These are phyloP conservation scores for Spilosoma lubricipeda DNA, from an alignment of 2,888 invertebrate species.

Conservation along the genomic window DNA sequence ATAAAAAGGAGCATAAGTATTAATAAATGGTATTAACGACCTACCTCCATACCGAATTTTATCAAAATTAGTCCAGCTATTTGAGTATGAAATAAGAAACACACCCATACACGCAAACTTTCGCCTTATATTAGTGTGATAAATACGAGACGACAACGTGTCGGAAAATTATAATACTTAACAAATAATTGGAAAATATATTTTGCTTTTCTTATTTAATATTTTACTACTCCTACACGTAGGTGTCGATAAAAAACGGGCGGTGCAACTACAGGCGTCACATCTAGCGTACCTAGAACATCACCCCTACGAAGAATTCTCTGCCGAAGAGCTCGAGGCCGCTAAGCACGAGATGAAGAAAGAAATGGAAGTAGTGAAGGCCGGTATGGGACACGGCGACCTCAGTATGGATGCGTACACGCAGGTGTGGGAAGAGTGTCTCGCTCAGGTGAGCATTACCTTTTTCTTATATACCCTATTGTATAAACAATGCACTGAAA, in stretches of 20 bases:
- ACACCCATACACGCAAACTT: too few relatives aligned
- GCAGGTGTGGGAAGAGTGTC: conserved; percentile 99
- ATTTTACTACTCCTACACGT: conserved; percentile 16
- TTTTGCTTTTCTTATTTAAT: not conserved
- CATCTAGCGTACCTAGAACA: conserved; percentile 94
- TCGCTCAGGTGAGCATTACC: conserved; percentile 90
- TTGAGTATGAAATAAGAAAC: too few relatives aligned
- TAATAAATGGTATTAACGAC: too few relatives aligned
- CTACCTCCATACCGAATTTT: too few relatives aligned
- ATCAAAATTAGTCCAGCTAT: too few relatives aligned
- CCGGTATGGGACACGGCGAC: conserved; percentile 98
- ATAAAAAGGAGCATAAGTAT: too few relatives aligned
- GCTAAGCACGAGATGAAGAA: conserved; percentile 89
- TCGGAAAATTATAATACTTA: too few relatives aligned
- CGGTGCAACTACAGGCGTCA: conserved; percentile 87
- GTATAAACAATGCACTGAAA: not conserved
- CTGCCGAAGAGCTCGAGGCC: conserved; percentile 88
- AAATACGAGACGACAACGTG: too few relatives aligned
- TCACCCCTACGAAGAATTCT: conserved; percentile 93
- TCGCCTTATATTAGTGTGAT: too few relatives aligned
- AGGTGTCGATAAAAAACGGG: conserved; percentile 85
- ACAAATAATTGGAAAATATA: not conserved
- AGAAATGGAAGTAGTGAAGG: conserved; percentile 96
- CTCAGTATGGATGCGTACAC: conserved; percentile 96
- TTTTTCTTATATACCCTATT: not conserved